Percentiles rank a stretch among this genome's conserved stretches.
These are phyloP conservation scores for Brienomyrus longianalis DNA, from an alignment of 2,113 vertebrate genomes.

Conservation along the genomic window DNA sequence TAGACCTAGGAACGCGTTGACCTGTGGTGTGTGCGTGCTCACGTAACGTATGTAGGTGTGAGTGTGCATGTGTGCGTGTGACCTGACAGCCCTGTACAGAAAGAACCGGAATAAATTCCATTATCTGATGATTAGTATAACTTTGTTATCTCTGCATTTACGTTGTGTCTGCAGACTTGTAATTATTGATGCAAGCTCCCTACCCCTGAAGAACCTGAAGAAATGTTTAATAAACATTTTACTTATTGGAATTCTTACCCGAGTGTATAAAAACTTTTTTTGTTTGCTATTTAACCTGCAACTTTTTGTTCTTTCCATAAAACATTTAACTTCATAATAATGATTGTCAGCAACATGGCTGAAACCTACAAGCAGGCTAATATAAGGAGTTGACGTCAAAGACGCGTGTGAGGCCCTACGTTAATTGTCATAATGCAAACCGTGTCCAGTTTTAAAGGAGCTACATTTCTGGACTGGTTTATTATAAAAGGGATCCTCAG, in stretches of 20 bases:
- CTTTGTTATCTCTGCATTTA: conserved; percentile 79
- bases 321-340: conserved; percentile 39
- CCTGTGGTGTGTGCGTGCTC: conserved; percentile 52
- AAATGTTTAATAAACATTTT: conserved; percentile 98
- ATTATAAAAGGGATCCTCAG: not conserved
- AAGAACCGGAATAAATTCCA: conserved; percentile 70
- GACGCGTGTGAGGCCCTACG: conserved; percentile 48
- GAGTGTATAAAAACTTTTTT: conserved; percentile 66
- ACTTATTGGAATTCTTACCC: conserved; percentile 60
- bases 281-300: conserved; percentile 53
- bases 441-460: conserved; percentile 32
- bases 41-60: conserved; percentile 32
- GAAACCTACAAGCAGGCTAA: conserved; percentile 40
- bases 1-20: not conserved
- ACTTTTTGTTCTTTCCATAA: conserved; percentile 49
- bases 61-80: conserved; percentile 73
- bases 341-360: conserved; percentile 40
- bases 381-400: conserved; percentile 30
- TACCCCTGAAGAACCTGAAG: conserved; percentile 77
- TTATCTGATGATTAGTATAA: conserved; percentile 76
- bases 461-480: not conserved
- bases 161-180: conserved; percentile 80
- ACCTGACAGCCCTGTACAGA: conserved; percentile 83
- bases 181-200: conserved; percentile 50
- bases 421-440: conserved; percentile 59